Base-by-base conservation (phyloP, 1,140 invertebrate genomes). In the Trichogramma pretiosum region DNA sequence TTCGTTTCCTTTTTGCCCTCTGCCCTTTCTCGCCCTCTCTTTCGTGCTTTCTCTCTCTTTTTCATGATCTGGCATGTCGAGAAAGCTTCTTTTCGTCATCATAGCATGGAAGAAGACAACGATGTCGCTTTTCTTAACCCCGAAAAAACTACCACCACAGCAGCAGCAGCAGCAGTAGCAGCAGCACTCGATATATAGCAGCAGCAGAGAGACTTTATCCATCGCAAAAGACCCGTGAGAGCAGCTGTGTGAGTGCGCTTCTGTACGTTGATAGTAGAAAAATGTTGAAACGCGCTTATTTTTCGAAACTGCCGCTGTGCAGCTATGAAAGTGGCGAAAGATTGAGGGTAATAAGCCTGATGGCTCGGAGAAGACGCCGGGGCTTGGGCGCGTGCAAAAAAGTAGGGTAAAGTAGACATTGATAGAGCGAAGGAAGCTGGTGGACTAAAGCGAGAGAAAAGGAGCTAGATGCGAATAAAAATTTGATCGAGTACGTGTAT, bases 161-260 rank as follows among this genome's bases (percentile, higher is more conserved):
- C n/a, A n/a, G n/a, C n/a, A n/a, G n/a, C n/a, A n/a, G n/a, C n/a
- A n/a, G n/a, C n/a, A n/a, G n/a, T n/a, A n/a, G n/a, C n/a, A n/a
- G n/a, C n/a, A n/a, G n/a, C n/a, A n/a, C n/a, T n/a, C n/a, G n/a
- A n/a, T n/a, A n/a, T n/a, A n/a, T n/a, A n/a, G n/a, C n/a, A n/a
- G n/a, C n/a, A n/a, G n/a, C n/a, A n/a, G n/a, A n/a, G n/a, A n/a
- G n/a, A n/a, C n/a, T n/a, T n/a, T n/a, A n/a, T n/a, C n/a, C n/a
- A n/a, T n/a, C n/a, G n/a, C n/a, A 22, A 48, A 42, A 46, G 41
- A 40, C 18, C 9, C 30, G 16, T 14, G 11, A 42, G 34, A 35
- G 37, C 43, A 44, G 24, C 44, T 49, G 43, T 49, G 43, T 35
- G 41, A 49, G 19, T 21, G 21, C 32, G 34, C 21, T 3, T 11